Conservation (phyloP, 2,797 vertebrate genomes). For the Podarcis siculus region DNA sequence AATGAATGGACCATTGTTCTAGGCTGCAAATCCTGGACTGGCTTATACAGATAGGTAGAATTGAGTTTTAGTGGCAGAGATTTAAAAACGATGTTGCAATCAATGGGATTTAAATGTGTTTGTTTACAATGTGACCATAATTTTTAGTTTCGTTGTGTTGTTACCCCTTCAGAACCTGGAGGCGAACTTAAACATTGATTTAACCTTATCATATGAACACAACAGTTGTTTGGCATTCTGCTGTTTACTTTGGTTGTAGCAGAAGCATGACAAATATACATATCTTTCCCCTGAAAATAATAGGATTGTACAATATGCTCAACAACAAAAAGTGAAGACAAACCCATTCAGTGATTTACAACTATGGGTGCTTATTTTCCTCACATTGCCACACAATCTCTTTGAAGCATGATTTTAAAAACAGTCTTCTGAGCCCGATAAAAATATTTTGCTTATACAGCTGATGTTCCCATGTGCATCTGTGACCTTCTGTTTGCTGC, state of each 20-base stretch:
- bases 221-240: neutral
- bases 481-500: conserved; percentile 55
- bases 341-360: conserved; percentile 23
- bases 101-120: neutral
- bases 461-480: conserved; percentile 17
- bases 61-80: neutral
- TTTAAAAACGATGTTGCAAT: neutral
- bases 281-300: neutral
- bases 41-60: neutral
- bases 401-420: conserved; percentile 41
- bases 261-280: neutral
- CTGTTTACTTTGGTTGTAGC: neutral
- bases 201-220: neutral
- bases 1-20: neutral
- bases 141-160: neutral
- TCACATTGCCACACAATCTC: conserved; percentile 44
- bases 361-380: conserved; percentile 54
- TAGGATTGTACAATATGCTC: conserved; percentile 43
- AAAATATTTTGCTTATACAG: conserved; percentile 48
- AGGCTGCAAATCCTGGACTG: neutral
- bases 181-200: neutral
- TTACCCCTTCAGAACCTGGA: neutral
- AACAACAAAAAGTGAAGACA: neutral
- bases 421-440: conserved; percentile 43
- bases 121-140: neutral